A percentile compares a stretch with the other conserved stretches of the same genome.
phyloP scores from a whole-genome alignment of 2,113 vertebrate genomes.

The Epinephelus lanceolatus region DNA sequence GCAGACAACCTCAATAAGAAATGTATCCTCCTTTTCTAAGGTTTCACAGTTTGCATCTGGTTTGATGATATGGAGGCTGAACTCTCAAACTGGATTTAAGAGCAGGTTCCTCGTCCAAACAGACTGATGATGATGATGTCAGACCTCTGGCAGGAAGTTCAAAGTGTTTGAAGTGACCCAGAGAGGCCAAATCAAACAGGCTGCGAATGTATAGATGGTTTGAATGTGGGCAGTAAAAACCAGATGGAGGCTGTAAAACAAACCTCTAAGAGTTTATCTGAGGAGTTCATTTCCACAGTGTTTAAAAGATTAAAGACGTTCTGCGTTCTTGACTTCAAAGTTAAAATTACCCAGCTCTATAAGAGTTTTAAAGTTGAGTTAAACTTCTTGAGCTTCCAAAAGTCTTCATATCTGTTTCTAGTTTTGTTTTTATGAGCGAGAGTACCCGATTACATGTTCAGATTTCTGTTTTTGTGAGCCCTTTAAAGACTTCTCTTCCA shows the following conservation, averaged over 20 bases:
- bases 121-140: slow-evolving; percentile 26
- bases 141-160: slow-evolving; percentile 45
- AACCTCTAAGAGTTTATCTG: neutral
- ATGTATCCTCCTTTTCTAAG: neutral
- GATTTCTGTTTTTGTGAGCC: no score
- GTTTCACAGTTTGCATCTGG: neutral
- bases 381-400: neutral
- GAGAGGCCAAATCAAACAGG: slow-evolving; percentile 18
- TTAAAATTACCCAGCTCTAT: neutral
- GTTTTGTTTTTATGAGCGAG: neutral
- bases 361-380: no score
- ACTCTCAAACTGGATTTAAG: slow-evolving; percentile 1
- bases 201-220: neutral
- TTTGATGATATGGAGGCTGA: neutral
- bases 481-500: neutral
- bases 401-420: neutral
- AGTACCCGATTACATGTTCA: no score
- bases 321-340: neutral
- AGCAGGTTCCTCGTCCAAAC: slow-evolving; percentile 7
- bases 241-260: slow-evolving; percentile 48
- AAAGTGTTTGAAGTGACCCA: slow-evolving; percentile 2
- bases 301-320: neutral
- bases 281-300: slow-evolving; percentile 10
- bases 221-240: slow-evolving; percentile 33
- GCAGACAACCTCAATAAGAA: neutral